Base-by-base conservation (phyloP, 2,888 invertebrate species). In the Malachius bipustulatus region DNA sequence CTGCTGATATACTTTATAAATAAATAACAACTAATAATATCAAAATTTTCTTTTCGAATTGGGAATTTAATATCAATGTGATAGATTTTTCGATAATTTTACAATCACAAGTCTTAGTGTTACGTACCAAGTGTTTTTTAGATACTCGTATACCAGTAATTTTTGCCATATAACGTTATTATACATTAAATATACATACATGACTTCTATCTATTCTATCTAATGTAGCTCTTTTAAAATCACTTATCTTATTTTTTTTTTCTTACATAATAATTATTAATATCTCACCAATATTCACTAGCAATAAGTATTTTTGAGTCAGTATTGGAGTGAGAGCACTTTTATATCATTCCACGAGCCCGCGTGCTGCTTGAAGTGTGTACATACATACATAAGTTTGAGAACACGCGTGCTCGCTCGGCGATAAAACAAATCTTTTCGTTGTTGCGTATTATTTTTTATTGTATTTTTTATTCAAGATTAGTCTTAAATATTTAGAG, bases 51-150 rank as follows among this genome's bases (percentile, higher is more conserved):
- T 44, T 40, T 36, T 34, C 37, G 34, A 44, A 41, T 50, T 49
- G 41, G 45, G 34, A 44, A 47, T 52, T 50, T 46, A 49, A 51
- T 54, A 51, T 63, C 56, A 69, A 71, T 71, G 71, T 72, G 71
- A 72, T 73, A 71, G 71, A 70, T 68, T 71, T 70, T 73, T 73
- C 69, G 71, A 72, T 71, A 68, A 71, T 72, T 73, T 71, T 72
- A 71, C 71, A 72, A 71, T 71, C 71, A 67, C 70, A 69, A 50
- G 60, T 64, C 60, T 63, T 64, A 62, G 61, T 59, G 55, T 61
- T 50, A 57, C 64, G 62, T 63, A 64, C 63, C 64, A 62, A 63
- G 62, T 60, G 57, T 58, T 61, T 62, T 59, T 61, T 60, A 61
- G 61, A 62, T 62, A 62, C 60, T 62, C 60, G 58, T 62, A 60